Base-by-base conservation (phyloP, 2,113 vertebrate genomes). In the Chloropsis cyanopogon region DNA sequence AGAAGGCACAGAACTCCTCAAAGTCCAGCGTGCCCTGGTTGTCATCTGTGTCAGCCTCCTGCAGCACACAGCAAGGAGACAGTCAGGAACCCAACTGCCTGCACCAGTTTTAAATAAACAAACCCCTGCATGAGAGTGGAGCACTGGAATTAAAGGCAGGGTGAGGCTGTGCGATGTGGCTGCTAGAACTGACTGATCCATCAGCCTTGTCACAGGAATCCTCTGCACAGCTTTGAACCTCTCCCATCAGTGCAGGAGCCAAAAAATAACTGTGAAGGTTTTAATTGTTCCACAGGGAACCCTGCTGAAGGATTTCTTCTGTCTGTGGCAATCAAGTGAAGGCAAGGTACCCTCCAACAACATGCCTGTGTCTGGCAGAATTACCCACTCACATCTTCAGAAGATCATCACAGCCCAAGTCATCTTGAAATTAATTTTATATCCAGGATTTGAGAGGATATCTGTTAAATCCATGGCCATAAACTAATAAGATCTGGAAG, bases 31-130 rank as follows among this genome's bases (percentile, higher is more conserved):
- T 98, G 17, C 99, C 99, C 97, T 99, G 99, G 91, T 98, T 98
- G 70, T 99, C 99, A n/a, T 99, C 99, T 0, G 99, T 99, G 90
- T 99, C 99, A 0, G 99, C 99, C 88, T 99, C 99, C 99, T 99
- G 90, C 49, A 54, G 64, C 5, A 70, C 6, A 64, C 19, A 76
- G 50, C 57, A 87, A 56, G 0, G 47, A 49, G n/a, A 52, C 46
- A 52, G 12, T 90, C 56, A 92, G 64, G 49, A 7, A n/a, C 42
- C 9, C 57, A 75, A 21, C 1, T 46, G 77, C 25, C 53, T 21
- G 41, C 26, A 21, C 20, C 47, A 52, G 2, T 37, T 63, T 33
- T 3, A 15, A 18, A 59, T 9, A 50, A 82, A 42, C 60, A 70
- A 72, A 49, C 5, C 33, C 24, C 72, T 53, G 44, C 11, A 25